Percentiles rank a stretch among this genome's conserved stretches.
These are phyloP conservation scores for Arremon brunneinucha DNA, from an alignment of 2,797 vertebrate species.

Conservation along the genomic window DNA sequence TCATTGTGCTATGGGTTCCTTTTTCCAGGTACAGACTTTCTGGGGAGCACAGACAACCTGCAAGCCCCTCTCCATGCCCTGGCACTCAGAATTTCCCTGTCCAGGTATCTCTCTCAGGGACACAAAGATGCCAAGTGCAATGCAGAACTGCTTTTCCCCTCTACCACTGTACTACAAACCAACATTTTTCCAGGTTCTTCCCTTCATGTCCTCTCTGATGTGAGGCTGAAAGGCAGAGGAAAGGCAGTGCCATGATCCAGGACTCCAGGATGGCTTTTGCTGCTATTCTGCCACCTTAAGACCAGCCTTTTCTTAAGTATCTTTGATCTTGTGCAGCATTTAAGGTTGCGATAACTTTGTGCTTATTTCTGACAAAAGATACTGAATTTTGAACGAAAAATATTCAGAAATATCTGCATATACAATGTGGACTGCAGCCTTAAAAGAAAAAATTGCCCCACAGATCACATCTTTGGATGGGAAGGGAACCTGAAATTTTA, in stretches of 20 bases:
- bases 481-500: background rate
- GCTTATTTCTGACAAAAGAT: background rate
- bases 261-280: background rate
- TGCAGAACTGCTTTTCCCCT: background rate
- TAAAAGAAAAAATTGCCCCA: background rate
- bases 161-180: background rate
- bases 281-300: background rate
- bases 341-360: accelerated
- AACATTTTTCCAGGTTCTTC: background rate
- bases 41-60: background rate
- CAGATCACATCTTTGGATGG: background rate
- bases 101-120: background rate
- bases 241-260: background rate
- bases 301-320: background rate
- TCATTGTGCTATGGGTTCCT: background rate
- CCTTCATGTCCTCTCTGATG: background rate
- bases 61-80: background rate
- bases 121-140: background rate
- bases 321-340: background rate
- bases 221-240: background rate
- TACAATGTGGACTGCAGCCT: background rate
- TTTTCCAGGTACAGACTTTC: background rate
- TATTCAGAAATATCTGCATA: background rate
- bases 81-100: background rate
- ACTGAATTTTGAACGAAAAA: background rate